Evolutionary conservation across 2,113 vertebrate species (phyloP).

Genomic region (Mixornis gularis): DNA sequence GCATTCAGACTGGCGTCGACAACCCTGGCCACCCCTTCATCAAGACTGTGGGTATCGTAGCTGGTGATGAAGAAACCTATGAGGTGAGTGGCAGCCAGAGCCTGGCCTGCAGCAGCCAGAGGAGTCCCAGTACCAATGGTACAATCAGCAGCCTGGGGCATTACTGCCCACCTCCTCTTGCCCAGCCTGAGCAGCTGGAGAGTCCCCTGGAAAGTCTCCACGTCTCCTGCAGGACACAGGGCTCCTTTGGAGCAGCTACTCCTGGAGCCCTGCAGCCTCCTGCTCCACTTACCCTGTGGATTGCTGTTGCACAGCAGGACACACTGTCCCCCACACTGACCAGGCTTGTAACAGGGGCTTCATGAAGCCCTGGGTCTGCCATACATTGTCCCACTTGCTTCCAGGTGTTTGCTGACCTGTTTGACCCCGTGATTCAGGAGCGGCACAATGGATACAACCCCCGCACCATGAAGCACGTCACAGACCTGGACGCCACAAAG

Average conservation of each 20-base stretch:
- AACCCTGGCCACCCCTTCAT: constrained; percentile 98
- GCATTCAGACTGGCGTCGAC: constrained; percentile 97
- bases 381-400: neutral
- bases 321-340: accelerated
- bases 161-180: neutral
- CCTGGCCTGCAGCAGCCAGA: neutral
- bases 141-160: neutral
- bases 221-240: neutral
- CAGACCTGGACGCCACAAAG: constrained; percentile 90
- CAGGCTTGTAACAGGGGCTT: neutral
- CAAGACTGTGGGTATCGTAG: constrained; percentile 87
- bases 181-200: neutral
- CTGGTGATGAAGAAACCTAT: constrained; percentile 96
- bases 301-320: neutral
- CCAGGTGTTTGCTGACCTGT: constrained; percentile 90
- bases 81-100: constrained; percentile 77
- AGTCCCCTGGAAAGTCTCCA: neutral
- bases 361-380: neutral
- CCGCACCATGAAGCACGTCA: constrained; percentile 85
- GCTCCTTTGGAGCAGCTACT: neutral
- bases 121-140: neutral
- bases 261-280: neutral
- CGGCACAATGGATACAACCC: constrained; percentile 95
- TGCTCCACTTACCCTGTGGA: neutral
- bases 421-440: constrained; percentile 90